Base-by-base conservation (phyloP, 2,797 vertebrate species). In the Molothrus ater region DNA sequence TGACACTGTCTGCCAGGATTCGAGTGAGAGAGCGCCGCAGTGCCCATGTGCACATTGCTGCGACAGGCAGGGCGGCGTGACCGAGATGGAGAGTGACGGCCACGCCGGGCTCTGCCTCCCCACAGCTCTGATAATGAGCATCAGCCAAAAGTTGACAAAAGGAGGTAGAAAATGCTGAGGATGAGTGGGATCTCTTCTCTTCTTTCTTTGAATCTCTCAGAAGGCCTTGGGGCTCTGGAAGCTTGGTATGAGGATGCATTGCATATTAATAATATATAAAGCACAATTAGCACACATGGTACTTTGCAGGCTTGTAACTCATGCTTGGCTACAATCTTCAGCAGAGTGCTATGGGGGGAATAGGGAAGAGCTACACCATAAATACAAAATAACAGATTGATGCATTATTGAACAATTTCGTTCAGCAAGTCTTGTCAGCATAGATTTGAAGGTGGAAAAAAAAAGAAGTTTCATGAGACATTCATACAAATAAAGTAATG, bases 321-420 rank as follows among this genome's bases (percentile, higher is more conserved):
- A 7, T 54, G n/a, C 73, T 81, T 79, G 78, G 63, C 66, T 86
- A 70, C 70, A 72, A 50, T 90, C 16, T 81, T 84, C 61, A 84
- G 28, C 76, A 17, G 21, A 75, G 50, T 7, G 6, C 50, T 84
- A 1, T 16, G 8, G 19, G 36, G 59, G 47, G 24, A 75, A 75
- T 14, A 59, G 73, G 38, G n/a, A 88, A 86, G 54, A 88, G 40
- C 70, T 90, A 29, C 83, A 88, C 75, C 73, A 84, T 84, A 90
- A 94, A 95, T 82, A 90, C 71, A 66, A 93, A 91, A 64, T 72
- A 86, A 86, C 2, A 0, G 80, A 94, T 80, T 74, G 92, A 90
- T 94, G 79, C 92, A 93, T 94, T 95, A 93, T 95, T 93, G 86
- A 96, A 94, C 51, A 88, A 93, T 93, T 90, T 86, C 81, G 31